phyloP scores from a whole-genome alignment of 2,797 vertebrate species.

The Falco rusticolus region DNA sequence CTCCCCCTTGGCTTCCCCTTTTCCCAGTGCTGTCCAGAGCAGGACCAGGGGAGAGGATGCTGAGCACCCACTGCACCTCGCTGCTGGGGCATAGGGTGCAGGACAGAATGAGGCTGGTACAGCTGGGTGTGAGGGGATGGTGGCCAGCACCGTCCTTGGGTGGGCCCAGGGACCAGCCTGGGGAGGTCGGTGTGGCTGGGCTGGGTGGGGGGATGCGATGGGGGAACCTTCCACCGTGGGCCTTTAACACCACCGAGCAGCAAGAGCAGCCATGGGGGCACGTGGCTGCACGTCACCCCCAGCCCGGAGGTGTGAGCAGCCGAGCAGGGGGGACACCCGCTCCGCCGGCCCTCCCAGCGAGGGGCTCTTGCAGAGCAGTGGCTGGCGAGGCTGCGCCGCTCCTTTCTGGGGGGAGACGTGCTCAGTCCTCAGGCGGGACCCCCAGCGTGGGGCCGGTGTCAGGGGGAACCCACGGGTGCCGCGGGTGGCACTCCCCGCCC shows the following conservation, averaged over 20 bases:
- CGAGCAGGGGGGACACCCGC: no score
- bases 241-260: background rate
- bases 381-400: background rate
- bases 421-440: background rate
- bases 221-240: background rate
- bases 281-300: no score
- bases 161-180: background rate
- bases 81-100: background rate
- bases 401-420: fast-evolving
- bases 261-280: background rate
- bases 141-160: background rate
- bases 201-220: background rate
- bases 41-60: background rate
- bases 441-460: background rate
- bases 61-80: background rate
- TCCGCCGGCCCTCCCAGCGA: no score
- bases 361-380: background rate
- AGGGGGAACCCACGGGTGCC: no score
- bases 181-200: background rate
- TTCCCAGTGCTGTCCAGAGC: no score
- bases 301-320: no score
- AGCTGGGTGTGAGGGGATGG: background rate
- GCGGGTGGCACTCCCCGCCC: no score
- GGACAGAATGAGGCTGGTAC: background rate
- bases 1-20: background rate